phyloP scores from a whole-genome alignment of 2,888 invertebrate genomes.

The Congeria kusceri region DNA sequence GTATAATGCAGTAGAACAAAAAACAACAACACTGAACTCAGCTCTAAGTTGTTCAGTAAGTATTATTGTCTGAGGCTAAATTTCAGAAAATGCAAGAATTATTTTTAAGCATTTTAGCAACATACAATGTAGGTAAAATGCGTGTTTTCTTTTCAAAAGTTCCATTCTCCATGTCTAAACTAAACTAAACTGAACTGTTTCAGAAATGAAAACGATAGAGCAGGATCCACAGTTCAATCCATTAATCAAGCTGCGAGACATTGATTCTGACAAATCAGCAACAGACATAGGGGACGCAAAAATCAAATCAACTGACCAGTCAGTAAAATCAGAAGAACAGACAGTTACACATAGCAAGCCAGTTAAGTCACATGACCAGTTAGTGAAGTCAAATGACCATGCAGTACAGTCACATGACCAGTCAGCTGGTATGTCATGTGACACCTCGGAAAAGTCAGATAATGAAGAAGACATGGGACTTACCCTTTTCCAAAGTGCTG shows the following conservation, averaged over 20 bases:
- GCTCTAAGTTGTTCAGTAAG: too few relatives aligned
- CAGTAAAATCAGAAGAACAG: background rate
- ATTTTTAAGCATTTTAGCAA: too few relatives aligned
- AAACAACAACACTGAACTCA: too few relatives aligned
- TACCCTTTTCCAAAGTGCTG: constrained; percentile 40
- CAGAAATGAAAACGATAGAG: constrained; percentile 77
- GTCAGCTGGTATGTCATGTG: constrained; percentile 19
- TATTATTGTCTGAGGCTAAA: too few relatives aligned
- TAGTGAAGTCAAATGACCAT: background rate
- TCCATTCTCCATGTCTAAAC: too few relatives aligned
- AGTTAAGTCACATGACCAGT: too few relatives aligned
- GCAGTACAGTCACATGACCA: constrained; percentile 17
- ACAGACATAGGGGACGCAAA: constrained; percentile 5
- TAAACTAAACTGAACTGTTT: too few relatives aligned
- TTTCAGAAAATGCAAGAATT: too few relatives aligned
- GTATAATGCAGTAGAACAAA: too few relatives aligned
- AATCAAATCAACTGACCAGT: constrained; percentile 6
- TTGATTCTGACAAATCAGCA: constrained; percentile 19
- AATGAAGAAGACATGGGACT: constrained; percentile 59
- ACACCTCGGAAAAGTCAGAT: constrained; percentile 25
- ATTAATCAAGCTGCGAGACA: constrained; percentile 60
- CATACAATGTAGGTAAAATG: too few relatives aligned
- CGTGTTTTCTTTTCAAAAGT: too few relatives aligned
- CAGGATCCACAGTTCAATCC: constrained; percentile 78
- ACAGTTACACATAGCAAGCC: too few relatives aligned